Percentiles rank a stretch among this genome's conserved stretches.
Conservation (phyloP, 1,140 invertebrate species). For the Brachionus paranguensis region DNA sequence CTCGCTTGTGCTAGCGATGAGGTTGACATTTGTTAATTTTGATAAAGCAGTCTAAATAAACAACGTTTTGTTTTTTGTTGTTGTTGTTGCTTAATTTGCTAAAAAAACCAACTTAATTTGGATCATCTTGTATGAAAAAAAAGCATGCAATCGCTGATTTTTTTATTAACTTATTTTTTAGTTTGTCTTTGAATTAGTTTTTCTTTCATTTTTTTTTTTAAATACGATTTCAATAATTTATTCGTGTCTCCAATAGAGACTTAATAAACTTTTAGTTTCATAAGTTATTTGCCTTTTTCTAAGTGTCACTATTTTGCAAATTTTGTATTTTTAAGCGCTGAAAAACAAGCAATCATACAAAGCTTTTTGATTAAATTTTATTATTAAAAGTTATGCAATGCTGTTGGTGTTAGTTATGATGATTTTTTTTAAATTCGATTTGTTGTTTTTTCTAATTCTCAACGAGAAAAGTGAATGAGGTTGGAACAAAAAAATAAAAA, state of each 20-base stretch:
- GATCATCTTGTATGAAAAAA: background rate
- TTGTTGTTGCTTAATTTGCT: background rate
- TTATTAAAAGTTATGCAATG: background rate
- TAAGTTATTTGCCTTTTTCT: background rate
- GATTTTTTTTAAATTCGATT: background rate
- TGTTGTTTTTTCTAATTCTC: too few relatives aligned
- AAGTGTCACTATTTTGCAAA: background rate
- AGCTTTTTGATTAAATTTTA: background rate
- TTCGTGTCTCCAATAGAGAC: slow-evolving; percentile 22
- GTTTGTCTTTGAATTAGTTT: background rate
- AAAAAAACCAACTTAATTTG: background rate
- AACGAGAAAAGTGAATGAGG: too few relatives aligned
- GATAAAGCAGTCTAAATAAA: background rate
- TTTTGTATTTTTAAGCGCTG: too few relatives aligned
- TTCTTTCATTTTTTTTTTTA: too few relatives aligned
- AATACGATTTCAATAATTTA: background rate
- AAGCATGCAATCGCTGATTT: background rate
- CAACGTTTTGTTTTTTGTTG: background rate
- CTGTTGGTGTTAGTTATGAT: background rate
- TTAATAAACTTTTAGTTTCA: background rate
- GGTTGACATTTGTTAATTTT: background rate
- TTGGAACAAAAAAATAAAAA: too few relatives aligned
- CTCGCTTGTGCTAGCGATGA: slow-evolving; percentile 13
- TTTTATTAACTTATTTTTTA: background rate
- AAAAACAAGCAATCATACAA: background rate